Evolutionary conservation across 1,140 invertebrate genomes (phyloP).

Genomic region (Dendrolimus punctatus): DNA sequence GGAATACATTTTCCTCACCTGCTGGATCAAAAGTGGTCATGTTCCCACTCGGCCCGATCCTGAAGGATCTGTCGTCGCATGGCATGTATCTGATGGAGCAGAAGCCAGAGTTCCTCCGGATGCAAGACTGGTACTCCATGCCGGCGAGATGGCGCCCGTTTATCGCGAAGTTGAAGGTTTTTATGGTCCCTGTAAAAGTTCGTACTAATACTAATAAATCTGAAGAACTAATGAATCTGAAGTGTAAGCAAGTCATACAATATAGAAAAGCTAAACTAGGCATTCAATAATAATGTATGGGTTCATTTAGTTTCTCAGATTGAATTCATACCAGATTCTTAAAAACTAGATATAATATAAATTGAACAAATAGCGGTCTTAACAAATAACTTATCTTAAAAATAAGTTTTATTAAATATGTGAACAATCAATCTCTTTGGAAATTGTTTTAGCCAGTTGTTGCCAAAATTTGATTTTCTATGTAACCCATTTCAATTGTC

Average conservation of each 20-base stretch:
- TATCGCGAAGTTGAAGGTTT: constrained; percentile 85
- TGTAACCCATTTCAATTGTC: no score
- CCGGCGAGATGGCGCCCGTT: constrained; percentile 86
- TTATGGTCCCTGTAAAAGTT: constrained; percentile 70
- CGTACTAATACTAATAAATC: not conserved
- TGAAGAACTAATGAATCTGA: no score
- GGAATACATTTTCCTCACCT: constrained; percentile 14
- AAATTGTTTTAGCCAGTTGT: no score
- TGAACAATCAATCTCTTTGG: no score
- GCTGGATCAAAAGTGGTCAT: constrained; percentile 19
- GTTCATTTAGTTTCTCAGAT: no score
- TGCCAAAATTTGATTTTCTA: no score
- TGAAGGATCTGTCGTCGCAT: constrained; percentile 82
- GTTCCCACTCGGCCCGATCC: constrained; percentile 74
- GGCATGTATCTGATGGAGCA: constrained; percentile 85
- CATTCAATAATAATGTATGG: no score
- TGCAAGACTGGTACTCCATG: constrained; percentile 85
- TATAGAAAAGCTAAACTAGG: not conserved
- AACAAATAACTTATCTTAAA: no score
- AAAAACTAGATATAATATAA: no score
- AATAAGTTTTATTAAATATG: no score
- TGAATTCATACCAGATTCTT: no score
- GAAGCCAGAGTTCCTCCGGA: constrained; percentile 79
- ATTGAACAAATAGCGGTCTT: no score
- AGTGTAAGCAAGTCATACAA: not conserved